These are phyloP conservation scores for Epirrita christyi DNA, from an alignment of 2,888 invertebrate species.

Conservation along the genomic window DNA sequence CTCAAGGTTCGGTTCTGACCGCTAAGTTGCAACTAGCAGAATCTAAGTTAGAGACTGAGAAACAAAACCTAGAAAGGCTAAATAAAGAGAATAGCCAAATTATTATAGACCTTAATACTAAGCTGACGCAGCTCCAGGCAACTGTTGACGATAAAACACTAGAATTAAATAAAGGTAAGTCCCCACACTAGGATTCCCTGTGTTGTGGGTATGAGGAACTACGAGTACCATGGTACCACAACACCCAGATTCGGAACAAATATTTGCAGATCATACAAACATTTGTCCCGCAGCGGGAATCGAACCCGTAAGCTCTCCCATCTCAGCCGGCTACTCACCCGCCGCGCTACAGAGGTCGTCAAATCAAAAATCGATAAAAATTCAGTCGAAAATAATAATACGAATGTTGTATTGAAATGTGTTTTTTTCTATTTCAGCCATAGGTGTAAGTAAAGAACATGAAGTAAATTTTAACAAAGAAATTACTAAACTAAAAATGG, in stretches of 20 bases:
- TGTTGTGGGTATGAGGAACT: no score
- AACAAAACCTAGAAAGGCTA: slow-evolving; percentile 75
- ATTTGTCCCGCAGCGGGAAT: no score
- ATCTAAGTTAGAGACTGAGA: slow-evolving; percentile 76
- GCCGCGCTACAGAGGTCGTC: no score
- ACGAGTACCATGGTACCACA: no score
- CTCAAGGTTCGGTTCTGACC: slow-evolving; percentile 82
- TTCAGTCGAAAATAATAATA: no score
- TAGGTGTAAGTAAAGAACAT: slow-evolving; percentile 76
- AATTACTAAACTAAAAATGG: slow-evolving; percentile 81
- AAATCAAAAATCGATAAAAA: no score
- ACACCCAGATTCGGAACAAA: no score
- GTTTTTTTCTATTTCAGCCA: slow-evolving; percentile 57
- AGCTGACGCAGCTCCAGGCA: slow-evolving; percentile 76
- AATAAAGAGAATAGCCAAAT: slow-evolving; percentile 78
- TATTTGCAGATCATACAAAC: no score
- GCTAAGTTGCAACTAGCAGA: slow-evolving; percentile 81
- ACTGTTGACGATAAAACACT: slow-evolving; percentile 79
- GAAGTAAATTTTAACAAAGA: slow-evolving; percentile 80
- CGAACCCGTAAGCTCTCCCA: no score
- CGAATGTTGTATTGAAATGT: background rate
- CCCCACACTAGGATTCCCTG: no score
- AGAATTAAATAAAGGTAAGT: slow-evolving; percentile 80
- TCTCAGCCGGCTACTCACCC: no score
- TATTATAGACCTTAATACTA: slow-evolving; percentile 76